A percentile compares a stretch with the other conserved stretches of the same genome.
phyloP scores from a whole-genome alignment of 2,797 vertebrate species.

The Pipistrellus nathusii region DNA sequence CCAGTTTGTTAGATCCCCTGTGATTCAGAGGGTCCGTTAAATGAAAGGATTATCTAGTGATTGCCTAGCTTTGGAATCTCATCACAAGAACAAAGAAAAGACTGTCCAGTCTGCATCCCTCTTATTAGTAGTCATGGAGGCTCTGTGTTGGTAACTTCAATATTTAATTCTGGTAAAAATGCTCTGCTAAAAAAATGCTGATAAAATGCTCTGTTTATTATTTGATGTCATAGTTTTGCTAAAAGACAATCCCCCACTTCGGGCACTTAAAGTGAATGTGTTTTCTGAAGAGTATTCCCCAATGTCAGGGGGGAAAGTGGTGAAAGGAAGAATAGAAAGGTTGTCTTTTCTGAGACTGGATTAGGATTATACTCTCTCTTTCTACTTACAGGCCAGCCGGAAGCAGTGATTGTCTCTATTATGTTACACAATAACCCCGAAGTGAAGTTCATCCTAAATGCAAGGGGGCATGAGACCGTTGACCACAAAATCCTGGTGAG shows the following conservation, averaged over 20 bases:
- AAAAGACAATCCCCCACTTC: neutral
- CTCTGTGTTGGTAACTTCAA: slow-evolving; percentile 45
- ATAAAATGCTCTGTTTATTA: slow-evolving; percentile 5
- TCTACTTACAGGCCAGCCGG: neutral
- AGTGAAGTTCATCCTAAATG: neutral
- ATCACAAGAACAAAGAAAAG: slow-evolving; percentile 26
- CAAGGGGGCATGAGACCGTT: neutral
- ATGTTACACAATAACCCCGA: neutral
- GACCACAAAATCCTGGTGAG: slow-evolving; percentile 3
- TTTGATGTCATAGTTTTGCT: slow-evolving; percentile 52
- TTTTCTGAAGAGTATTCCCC: neutral
- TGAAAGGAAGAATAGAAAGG: neutral
- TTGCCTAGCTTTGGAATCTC: slow-evolving; percentile 28
- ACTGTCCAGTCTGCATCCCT: neutral
- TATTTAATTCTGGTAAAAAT: slow-evolving; percentile 55
- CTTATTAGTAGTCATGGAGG: neutral
- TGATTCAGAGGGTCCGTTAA: neutral
- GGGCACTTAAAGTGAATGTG: neutral
- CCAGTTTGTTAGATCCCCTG: neutral
- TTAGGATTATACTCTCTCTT: neutral
- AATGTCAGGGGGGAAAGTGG: neutral
- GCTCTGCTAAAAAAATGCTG: neutral
- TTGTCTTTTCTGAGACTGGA: neutral
- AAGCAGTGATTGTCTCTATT: neutral
- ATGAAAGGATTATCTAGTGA: neutral